These are phyloP conservation scores for Pterostichus madidus DNA, from an alignment of 2,888 invertebrate species.

Conservation along the genomic window DNA sequence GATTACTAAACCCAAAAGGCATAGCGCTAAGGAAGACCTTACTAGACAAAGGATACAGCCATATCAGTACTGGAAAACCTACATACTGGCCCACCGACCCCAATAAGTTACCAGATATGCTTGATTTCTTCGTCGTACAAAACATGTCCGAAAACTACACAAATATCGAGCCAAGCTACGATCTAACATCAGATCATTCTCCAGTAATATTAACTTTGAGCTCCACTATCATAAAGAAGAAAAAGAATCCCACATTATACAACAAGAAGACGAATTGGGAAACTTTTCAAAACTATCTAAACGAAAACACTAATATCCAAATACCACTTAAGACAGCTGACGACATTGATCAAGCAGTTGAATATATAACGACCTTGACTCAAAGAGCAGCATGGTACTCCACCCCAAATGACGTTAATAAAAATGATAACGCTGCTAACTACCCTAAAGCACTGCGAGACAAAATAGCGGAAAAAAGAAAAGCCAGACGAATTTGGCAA, in stretches of 20 bases:
- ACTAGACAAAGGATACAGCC: slow-evolving; percentile 2
- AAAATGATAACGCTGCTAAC: too few species aligned
- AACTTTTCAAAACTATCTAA: too few species aligned
- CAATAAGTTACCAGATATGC: neutral
- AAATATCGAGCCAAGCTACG: neutral
- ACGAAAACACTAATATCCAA: neutral
- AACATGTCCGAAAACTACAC: neutral
- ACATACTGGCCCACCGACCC: too few species aligned
- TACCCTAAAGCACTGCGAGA: too few species aligned
- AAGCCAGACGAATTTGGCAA: too few species aligned
- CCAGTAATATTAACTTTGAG: neutral
- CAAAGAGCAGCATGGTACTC: slow-evolving; percentile 55
- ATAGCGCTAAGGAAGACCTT: slow-evolving; percentile 16
- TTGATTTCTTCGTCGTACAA: neutral
- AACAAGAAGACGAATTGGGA: too few species aligned
- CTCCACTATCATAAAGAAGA: slow-evolving; percentile 10
- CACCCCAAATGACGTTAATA: too few species aligned
- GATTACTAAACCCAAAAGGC: slow-evolving; percentile 54
- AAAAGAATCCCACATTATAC: neutral
- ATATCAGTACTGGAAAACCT: neutral
- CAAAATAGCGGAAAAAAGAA: too few species aligned
- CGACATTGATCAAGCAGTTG: slow-evolving; percentile 64
- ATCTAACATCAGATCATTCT: neutral
- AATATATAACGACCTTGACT: neutral
- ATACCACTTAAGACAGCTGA: slow-evolving; percentile 53